These are phyloP conservation scores for Dryoscopus gambensis DNA, from an alignment of 2,113 vertebrate species.

Conservation along the genomic window DNA sequence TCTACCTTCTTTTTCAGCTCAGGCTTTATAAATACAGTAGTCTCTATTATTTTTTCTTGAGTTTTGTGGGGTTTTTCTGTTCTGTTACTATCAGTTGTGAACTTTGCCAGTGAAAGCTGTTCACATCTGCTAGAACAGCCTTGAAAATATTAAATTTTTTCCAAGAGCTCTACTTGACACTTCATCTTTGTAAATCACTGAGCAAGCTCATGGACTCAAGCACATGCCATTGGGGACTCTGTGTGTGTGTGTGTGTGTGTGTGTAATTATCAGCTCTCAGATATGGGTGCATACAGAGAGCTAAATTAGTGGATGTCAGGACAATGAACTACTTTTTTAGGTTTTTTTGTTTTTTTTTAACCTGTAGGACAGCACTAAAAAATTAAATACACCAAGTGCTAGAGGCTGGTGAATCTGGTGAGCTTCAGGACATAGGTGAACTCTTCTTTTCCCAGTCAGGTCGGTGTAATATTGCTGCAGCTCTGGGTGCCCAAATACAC, in stretches of 20 bases:
- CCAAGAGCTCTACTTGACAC: not conserved
- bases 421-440: not conserved
- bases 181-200: not conserved
- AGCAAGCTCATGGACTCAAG: not conserved
- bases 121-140: not conserved
- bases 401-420: not conserved
- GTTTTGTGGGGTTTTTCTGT: not conserved
- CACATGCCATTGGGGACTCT: accelerated
- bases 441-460: not conserved
- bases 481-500: not conserved
- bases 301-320: not conserved
- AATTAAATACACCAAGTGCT: not conserved
- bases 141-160: not conserved
- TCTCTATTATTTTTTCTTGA: not conserved
- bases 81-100: not conserved
- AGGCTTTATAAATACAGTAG: not conserved
- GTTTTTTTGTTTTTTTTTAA: not conserved
- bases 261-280: not conserved
- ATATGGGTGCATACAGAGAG: not conserved
- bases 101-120: not conserved
- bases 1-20: not conserved
- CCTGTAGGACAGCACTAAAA: not conserved
- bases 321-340: not conserved
- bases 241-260: not conserved
- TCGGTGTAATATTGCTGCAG: not conserved